Conservation (phyloP, 2,797 vertebrate species). For the Centropyge bicolor region DNA sequence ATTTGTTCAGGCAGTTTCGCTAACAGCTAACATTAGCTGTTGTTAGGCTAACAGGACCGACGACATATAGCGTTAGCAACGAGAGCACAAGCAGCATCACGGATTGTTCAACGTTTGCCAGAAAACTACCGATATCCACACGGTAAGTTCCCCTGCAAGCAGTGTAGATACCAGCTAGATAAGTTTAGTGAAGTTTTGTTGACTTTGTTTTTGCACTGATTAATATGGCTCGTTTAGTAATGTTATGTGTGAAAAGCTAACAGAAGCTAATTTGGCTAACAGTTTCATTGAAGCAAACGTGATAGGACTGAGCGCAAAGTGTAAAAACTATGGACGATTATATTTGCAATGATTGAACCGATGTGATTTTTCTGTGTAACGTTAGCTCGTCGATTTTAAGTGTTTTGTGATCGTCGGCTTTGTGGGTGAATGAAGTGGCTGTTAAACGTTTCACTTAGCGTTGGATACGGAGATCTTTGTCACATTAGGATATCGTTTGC, state of each 20-base stretch:
- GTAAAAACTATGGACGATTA: background rate
- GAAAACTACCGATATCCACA: background rate
- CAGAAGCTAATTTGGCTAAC: conserved; percentile 66
- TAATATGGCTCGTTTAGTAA: conserved; percentile 1
- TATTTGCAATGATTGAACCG: fast-evolving
- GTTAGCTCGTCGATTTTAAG: fast-evolving
- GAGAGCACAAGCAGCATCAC: conserved; percentile 12
- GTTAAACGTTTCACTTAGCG: background rate
- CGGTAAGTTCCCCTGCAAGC: conserved; percentile 17
- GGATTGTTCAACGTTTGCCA: background rate
- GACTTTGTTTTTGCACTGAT: background rate
- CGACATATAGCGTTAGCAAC: conserved; percentile 34
- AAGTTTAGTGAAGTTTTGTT: background rate
- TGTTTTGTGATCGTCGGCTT: background rate
- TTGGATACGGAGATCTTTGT: conserved; percentile 7
- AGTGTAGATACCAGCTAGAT: fast-evolving
- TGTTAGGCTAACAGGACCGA: background rate
- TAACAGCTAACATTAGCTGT: conserved; percentile 25
- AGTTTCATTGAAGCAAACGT: background rate
- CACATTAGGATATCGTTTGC: background rate
- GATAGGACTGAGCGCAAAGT: background rate
- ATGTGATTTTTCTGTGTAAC: fast-evolving
- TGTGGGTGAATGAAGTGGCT: background rate
- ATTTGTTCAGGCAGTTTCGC: conserved; percentile 25
- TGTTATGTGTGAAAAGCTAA: conserved; percentile 40